These are phyloP conservation scores for Stenichneumon culpator DNA, from an alignment of 2,888 invertebrate species.

Conservation along the genomic window DNA sequence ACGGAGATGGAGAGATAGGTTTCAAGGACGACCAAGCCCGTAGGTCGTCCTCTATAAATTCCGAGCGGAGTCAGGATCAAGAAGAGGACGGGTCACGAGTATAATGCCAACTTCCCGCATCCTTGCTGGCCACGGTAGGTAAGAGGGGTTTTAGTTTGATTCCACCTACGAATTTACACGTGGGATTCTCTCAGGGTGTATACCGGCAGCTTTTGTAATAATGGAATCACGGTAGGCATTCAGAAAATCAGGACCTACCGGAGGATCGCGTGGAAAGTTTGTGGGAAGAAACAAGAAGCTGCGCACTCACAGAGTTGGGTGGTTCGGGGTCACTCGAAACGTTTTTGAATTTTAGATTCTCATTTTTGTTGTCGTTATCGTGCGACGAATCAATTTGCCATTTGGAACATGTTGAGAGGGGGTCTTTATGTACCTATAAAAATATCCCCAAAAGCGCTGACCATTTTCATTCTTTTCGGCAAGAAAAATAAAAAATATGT, in stretches of 20 bases:
- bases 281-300: constrained; percentile 40
- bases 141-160: constrained; percentile 36
- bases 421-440: background rate
- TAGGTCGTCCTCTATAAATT: constrained; percentile 55
- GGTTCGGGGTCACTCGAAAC: background rate
- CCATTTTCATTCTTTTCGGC: background rate
- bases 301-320: background rate
- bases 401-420: background rate
- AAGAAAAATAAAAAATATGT: background rate
- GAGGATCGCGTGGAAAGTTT: constrained; percentile 26
- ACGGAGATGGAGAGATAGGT: constrained; percentile 38
- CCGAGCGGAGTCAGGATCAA: constrained; percentile 29
- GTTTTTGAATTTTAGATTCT: background rate
- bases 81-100: constrained; percentile 38
- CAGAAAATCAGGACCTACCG: constrained; percentile 42
- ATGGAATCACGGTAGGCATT: constrained; percentile 40
- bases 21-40: constrained; percentile 55
- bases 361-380: background rate
- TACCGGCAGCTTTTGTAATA: constrained; percentile 44
- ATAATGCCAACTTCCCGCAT: constrained; percentile 53
- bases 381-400: background rate
- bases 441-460: background rate
- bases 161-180: constrained; percentile 48
- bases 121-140: constrained; percentile 22
- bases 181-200: constrained; percentile 36